Percentiles rank a stretch among this genome's conserved stretches.
Evolutionary conservation across 2,113 vertebrate species (phyloP).

Genomic region (Ammodytes dubius): DNA sequence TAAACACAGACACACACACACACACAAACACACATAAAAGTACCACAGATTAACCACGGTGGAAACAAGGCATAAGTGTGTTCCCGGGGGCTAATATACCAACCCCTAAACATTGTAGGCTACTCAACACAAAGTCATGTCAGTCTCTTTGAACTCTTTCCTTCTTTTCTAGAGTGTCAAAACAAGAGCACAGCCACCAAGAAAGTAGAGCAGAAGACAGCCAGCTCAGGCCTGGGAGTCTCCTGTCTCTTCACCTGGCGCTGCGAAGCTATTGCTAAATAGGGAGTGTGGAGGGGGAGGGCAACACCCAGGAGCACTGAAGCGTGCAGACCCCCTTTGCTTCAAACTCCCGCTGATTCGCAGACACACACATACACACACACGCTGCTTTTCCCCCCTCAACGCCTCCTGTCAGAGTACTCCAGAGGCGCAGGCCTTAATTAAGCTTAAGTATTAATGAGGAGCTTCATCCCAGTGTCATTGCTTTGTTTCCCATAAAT

Average conservation of each 20-base stretch:
- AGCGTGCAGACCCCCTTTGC: conserved; percentile 44
- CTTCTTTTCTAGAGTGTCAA: conserved; percentile 52
- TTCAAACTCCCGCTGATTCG: conserved; percentile 49
- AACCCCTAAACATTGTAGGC: conserved; percentile 30
- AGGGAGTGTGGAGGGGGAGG: conserved; percentile 6
- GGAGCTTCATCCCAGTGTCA: conserved; percentile 64
- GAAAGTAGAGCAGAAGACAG: conserved; percentile 50
- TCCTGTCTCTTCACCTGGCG: conserved; percentile 33
- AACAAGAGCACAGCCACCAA: conserved; percentile 45
- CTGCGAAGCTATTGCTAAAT: conserved; percentile 40
- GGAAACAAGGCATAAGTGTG: no score
- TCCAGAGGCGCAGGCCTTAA: conserved; percentile 71
- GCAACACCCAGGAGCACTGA: conserved; percentile 15
- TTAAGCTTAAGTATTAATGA: conserved; percentile 83
- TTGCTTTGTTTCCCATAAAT: conserved; percentile 80
- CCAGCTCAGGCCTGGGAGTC: conserved; percentile 53
- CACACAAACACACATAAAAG: no score
- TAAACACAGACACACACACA: no score
- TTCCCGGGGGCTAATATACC: no score
- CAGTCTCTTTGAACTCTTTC: conserved; percentile 54
- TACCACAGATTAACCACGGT: no score
- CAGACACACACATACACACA: background rate
- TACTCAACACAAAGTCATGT: conserved; percentile 34
- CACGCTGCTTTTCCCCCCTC: conserved; percentile 27
- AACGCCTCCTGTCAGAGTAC: conserved; percentile 46